phyloP scores from a whole-genome alignment of 2,113 vertebrate genomes.

The Phocoena sinus region DNA sequence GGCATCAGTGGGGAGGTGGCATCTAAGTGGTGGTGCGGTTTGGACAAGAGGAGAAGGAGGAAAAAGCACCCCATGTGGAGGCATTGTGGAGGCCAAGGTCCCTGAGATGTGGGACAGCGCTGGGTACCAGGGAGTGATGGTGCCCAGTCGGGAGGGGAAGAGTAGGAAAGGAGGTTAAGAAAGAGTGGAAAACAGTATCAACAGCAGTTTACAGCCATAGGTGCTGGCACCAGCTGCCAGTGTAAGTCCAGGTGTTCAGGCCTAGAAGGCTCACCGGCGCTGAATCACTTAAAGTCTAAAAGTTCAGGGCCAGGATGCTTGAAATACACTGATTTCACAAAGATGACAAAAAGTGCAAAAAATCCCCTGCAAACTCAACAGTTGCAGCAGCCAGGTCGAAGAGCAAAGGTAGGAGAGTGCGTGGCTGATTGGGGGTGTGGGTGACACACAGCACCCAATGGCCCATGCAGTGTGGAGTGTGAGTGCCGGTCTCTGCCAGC shows the following conservation, averaged over 20 bases:
- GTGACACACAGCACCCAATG: rapidly evolving
- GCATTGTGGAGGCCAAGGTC: neutral
- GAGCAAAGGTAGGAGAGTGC: rapidly evolving
- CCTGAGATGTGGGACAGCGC: neutral
- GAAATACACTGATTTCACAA: neutral
- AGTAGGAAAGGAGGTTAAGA: neutral
- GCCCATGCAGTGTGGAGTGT: neutral
- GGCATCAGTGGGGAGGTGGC: neutral
- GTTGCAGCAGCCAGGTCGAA: neutral
- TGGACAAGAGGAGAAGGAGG: neutral
- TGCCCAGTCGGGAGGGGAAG: neutral
- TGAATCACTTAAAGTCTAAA: neutral
- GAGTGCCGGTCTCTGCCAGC: neutral
- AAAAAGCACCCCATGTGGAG: neutral
- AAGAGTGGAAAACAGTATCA: neutral
- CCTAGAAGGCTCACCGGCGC: neutral
- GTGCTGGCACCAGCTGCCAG: too few relatives aligned
- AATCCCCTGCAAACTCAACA: neutral
- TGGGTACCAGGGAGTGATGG: neutral
- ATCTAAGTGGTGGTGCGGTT: neutral
- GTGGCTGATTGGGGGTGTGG: neutral
- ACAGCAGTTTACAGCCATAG: rapidly evolving
- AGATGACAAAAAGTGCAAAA: neutral
- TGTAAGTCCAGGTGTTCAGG: neutral
- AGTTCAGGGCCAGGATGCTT: neutral